Evolutionary conservation across 2,113 vertebrate genomes (phyloP), one percentile per base, ranked within the genome.

Genomic region (Nothocercus julius): DNA sequence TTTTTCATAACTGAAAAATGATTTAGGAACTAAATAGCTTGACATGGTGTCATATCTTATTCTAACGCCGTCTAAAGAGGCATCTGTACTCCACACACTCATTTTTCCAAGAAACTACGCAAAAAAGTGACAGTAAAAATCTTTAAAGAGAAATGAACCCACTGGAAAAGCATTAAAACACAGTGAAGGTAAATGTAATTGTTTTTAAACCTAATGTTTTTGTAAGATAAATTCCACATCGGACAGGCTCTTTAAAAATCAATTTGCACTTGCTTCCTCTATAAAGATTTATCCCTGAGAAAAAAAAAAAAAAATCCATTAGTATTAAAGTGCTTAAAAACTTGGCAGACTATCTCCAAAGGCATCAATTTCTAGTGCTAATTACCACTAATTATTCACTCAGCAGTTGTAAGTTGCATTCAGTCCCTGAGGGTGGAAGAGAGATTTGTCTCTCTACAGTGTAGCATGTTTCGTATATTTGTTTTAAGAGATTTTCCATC

Each of bases 311-410:
- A 97, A 96, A 97, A 95, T 93, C 96, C 97, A 97, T 98, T 98
- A 97, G 97, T 97, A 98, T 98, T 97, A 97, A 97, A 97, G 95
- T 97, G 97, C 97, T 98, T 98, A 97, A 97, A 97, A 97, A 97
- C 97, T 97, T 98, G 97, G 97, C 97, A 97, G 96, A 96, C 96
- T 97, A 97, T 97, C 97, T 98, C 97, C 95, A 96, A 98, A 97
- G 97, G 96, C 97, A 97, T 98, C 97, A 97, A 97, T 97, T 98
- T 97, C 97, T 96, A 67, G 91, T 91, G 96, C 97, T 98, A 98
- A 98, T 98, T 98, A 97, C 95, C 96, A 97, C 97, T 98, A 98
- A 98, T 98, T 98, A 98, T 97, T 98, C 97, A 98, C 97, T 97
- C 97, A 96, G 97, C 97, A 96, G 97, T 97, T 97, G 97, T 96